Base-by-base conservation (phyloP, 2,888 invertebrate species). In the Lepeophtheirus nordmannii region DNA sequence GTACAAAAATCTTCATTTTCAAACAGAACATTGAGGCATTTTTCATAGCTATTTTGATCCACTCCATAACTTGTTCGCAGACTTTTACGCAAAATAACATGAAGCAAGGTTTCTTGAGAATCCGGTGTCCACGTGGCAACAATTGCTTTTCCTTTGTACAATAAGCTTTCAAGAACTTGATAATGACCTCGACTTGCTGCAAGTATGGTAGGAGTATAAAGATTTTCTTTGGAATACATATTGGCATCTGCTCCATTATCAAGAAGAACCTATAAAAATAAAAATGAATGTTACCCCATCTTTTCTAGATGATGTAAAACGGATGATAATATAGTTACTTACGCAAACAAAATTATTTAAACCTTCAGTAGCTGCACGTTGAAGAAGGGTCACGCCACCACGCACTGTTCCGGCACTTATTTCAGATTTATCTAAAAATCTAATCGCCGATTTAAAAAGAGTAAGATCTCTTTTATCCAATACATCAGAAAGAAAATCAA, bases 131-230 rank as follows among this genome's bases (percentile, higher is more conserved):
- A 57, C 20, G 23, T 23, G 7, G 22, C 87, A 0, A 86, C 86
- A 84, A 0, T 86, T 86, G 1, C 86, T 86, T 59, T 82, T 80
- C 70, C 82, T 40, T 65, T 46, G 23, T 30, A 81, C 69, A 87
- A 75, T 67, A 87, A 78, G 80, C 85, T 82, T 78, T 78, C 77
- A 39, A 80, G 76, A 73, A 82, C 83, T 0, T 81, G 60, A 46
- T 59, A 57, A 37, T 61, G 46, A 9, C 67, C 67, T 11, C 56
- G 66, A 23, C 67, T 61, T 10, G 69, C 68, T 37, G 70, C 69
- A 61, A 66, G 68, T 57, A 68, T 60, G 23, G 69, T 62, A 38
- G 70, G 67, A 30, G 67, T 62, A 64, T 63, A 65, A 20, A 62
- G 37, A 53, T 59, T 68, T 11, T 57, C 67, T 10, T 64, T 57